Evolutionary conservation across 1,140 invertebrate species (phyloP).

Genomic region (Meloidogyne floridensis): DNA sequence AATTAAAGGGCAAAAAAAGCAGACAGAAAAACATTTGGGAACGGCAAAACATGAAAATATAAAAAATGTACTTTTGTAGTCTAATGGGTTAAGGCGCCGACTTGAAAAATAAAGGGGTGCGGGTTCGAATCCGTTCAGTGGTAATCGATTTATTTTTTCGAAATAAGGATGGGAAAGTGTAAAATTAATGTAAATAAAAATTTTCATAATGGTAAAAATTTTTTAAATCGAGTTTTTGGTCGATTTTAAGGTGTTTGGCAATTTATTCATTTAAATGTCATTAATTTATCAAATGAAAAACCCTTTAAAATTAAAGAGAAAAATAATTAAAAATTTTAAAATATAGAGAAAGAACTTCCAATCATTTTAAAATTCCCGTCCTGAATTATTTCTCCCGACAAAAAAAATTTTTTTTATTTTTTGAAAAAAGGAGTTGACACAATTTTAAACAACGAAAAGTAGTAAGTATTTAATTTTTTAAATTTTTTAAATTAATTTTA

Average conservation of each 20-base stretch:
- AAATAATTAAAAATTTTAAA: background rate
- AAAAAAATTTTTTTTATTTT: background rate
- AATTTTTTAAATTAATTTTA: background rate
- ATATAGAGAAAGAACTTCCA: background rate
- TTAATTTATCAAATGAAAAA: too few relatives aligned
- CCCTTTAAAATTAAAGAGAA: too few relatives aligned
- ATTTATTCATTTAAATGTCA: too few relatives aligned
- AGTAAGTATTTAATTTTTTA: background rate
- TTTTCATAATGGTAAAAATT: too few relatives aligned
- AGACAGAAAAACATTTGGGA: background rate
- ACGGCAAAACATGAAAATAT: background rate
- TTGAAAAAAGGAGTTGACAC: background rate
- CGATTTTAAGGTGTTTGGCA: too few relatives aligned
- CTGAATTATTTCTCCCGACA: too few relatives aligned
- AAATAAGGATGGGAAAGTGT: background rate
- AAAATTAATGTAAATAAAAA: too few relatives aligned
- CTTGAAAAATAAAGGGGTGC: background rate
- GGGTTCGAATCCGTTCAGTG: background rate
- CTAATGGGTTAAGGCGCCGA: background rate
- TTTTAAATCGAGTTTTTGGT: too few relatives aligned
- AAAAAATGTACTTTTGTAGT: background rate
- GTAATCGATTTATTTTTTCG: background rate
- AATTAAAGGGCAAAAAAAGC: background rate
- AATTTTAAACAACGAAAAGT: background rate
- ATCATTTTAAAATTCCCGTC: background rate